phyloP scores from a whole-genome alignment of 2,113 vertebrate genomes.

The Microtus montanus region DNA sequence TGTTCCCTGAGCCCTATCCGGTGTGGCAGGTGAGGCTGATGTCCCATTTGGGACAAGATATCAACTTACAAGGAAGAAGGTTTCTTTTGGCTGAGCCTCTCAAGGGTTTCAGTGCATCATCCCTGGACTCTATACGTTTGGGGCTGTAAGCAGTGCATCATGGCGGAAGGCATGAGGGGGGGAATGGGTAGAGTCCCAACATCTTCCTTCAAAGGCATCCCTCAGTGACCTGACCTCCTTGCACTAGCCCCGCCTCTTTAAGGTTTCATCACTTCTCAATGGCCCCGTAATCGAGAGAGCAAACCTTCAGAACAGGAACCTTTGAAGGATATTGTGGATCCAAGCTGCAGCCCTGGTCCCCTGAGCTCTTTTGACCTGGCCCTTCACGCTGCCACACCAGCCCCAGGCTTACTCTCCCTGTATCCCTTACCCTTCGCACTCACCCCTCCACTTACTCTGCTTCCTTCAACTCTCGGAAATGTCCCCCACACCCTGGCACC shows the following conservation, averaged over 20 bases:
- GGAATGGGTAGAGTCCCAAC: not conserved
- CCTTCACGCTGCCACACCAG: not conserved
- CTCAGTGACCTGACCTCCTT: not conserved
- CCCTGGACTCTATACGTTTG: not conserved
- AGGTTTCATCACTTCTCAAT: not conserved
- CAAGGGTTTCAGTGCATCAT: not conserved
- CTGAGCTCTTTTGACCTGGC: not conserved
- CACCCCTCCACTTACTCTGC: not conserved
- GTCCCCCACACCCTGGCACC: not conserved
- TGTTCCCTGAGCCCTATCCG: not conserved
- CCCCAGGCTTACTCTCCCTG: no score
- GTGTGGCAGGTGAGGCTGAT: not conserved
- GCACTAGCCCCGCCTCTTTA: no score
- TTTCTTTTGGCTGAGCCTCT: not conserved
- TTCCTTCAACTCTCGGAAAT: not conserved
- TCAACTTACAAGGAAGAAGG: no score
- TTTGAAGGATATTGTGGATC: not conserved
- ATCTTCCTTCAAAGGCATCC: not conserved
- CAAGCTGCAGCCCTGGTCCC: not conserved
- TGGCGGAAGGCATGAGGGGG: rapidly evolving
- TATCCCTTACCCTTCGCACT: not conserved
- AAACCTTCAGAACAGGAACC: no score
- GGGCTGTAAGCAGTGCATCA: no score
- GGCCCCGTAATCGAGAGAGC: not conserved
- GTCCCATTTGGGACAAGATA: not conserved